Evolutionary conservation across 2,797 vertebrate genomes (phyloP), one percentile per base, ranked within the genome.

Genomic region (Serranus cabrilla): DNA sequence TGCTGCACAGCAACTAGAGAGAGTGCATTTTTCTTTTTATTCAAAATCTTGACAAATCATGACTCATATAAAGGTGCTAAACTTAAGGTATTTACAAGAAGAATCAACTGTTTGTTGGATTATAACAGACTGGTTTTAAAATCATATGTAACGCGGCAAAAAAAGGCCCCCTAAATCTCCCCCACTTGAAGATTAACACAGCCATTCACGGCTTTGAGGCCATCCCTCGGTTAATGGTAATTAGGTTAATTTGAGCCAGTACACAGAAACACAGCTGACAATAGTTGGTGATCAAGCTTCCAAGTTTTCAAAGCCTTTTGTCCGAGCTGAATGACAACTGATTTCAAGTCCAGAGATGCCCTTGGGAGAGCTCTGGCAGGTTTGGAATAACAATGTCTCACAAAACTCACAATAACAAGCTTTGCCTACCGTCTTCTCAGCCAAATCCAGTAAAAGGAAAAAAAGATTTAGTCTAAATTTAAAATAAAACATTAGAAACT

Each of bases 1-100:
- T 92, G 80, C 76, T 88, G 88, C 17, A 81, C 74, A 2, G 91
- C 80, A 57, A 81, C 95, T 95, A 65, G 55, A 83, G 1, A 83
- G 13, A 83, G 43, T 0, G 14, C 0, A 40, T n/a, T 25, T 62
- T 31, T 49, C 8, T 46, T 23, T 81, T 82, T n/a, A 74, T 13
- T 49, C 6, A 51, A 14, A 67, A 40, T 18, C 1, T 55, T 20
- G 39, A 61, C 52, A 51, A 14, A 56, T 60, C 13, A 51, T 13
- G 0, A 49, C 8, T 17, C 52, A 0, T n/a, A 17, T 37, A 43
- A 39, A 55, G 17, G 2, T n/a, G 11, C 10, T 13, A 60, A 59
- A 63, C 40, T 2, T 14, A 18, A 59, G 20, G 11, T 31, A 46
- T 11, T 45, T 1, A 40, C 1, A 31, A 16, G 4, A 37, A 61